Percentiles rank a stretch among this genome's conserved stretches.
Conservation (phyloP, 2,888 invertebrate species). For the Nasonia oneida region DNA sequence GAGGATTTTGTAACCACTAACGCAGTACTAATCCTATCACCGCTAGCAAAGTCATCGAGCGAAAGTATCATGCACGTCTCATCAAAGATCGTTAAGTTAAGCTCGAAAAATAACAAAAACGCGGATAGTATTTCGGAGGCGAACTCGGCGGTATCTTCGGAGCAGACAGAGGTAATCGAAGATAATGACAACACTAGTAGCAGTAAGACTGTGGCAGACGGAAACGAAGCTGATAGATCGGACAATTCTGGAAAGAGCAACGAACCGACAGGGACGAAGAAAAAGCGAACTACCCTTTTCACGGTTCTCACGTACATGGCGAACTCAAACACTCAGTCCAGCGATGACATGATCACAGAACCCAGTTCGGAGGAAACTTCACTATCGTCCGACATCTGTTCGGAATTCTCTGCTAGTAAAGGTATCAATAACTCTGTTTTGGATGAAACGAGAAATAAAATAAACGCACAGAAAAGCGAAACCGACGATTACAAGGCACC, state of each 20-base stretch:
- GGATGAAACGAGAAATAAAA: neutral
- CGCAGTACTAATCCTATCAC: conserved; percentile 61
- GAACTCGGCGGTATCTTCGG: neutral
- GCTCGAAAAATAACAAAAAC: conserved; percentile 23
- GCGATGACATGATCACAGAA: conserved; percentile 20
- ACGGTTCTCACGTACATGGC: conserved; percentile 62
- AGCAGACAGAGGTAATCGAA: neutral
- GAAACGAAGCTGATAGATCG: neutral
- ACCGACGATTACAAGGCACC: neutral
- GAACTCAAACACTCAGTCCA: conserved; percentile 42
- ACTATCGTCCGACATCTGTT: conserved; percentile 30
- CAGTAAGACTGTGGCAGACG: neutral
- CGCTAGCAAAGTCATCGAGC: conserved; percentile 53
- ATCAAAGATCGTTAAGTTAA: conserved; percentile 52
- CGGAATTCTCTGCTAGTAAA: neutral
- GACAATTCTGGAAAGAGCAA: conserved; percentile 25
- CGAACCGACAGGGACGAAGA: conserved; percentile 46
- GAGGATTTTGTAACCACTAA: conserved; percentile 54
- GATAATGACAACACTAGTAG: neutral
- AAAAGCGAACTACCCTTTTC: conserved; percentile 62
- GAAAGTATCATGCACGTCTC: conserved; percentile 53
- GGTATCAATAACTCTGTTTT: neutral
- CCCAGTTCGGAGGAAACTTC: conserved; percentile 53
- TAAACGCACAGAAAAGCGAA: conserved; percentile 11
- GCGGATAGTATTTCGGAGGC: neutral